Evolutionary conservation across 2,888 invertebrate genomes (phyloP), one percentile per base, ranked within the genome.

Genomic region (Cantharis flavilabris): DNA sequence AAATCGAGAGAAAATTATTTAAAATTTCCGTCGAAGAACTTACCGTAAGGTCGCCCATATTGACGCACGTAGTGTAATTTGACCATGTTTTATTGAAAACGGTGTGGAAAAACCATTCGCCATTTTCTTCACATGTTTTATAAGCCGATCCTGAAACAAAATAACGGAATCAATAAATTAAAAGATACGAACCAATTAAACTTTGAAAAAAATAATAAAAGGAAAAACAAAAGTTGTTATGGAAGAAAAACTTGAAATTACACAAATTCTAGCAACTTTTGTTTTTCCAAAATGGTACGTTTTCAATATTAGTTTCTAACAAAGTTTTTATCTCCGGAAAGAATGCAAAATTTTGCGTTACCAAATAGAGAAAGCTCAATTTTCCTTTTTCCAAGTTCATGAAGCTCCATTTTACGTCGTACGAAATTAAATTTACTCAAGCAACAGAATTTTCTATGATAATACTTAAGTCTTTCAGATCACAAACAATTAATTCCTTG

Each of bases 11-110:
- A 62, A 26, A 65, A 30, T 9, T 14, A n/a, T 70, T 73, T 67
- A 69, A 73, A 70, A 30, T 69, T 70, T 65, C n/a, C 26, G 16
- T 0, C 10, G 9, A 26, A 9, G 23, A 81, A 88, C 91, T 91
- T 87, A 94, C 94, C 84, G 90, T 90, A 70, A 93, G 89, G 84
- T 94, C 94, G 62, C 91, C 92, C 64, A 92, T 83, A 86, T 95
- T 93, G 78, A 97, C 90, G 89, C 97, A 97, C 65, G 94, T 95
- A 72, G 96, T 97, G 89, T 97, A 97, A 89, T 97, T 97, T 83
- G 96, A 95, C 97, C 97, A 97, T 23, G 93, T 91, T 83, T 90
- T 91, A 85, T 94, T 93, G 71, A 93, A 94, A 77, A 90, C 90
- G 10, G 95, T 95, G 88, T 96, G 95, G 76, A 91, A 91, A 88